Evolutionary conservation across 2,797 vertebrate genomes (phyloP).

Genomic region (Euphonia xanthogaster): DNA sequence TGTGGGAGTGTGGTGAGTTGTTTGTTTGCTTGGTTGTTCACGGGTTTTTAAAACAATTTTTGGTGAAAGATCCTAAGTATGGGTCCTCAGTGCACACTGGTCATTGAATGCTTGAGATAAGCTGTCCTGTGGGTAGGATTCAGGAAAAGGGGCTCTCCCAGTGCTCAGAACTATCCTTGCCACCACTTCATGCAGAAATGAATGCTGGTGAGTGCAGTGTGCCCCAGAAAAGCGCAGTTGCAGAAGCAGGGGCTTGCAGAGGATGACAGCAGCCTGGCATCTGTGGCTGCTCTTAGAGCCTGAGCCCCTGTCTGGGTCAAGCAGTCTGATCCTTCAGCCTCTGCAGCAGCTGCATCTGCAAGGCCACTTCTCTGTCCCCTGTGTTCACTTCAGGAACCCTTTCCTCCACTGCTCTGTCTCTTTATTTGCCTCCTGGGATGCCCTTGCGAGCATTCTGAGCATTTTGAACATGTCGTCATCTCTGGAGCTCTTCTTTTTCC

Average conservation of each 20-base stretch:
- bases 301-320: background rate
- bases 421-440: slow-evolving; percentile 63
- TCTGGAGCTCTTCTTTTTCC: slow-evolving; percentile 49
- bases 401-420: slow-evolving; percentile 47
- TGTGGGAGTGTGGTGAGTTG: slow-evolving; percentile 37
- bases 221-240: background rate
- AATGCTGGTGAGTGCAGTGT: background rate
- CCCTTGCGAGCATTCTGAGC: background rate
- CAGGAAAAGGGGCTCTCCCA: background rate
- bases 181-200: background rate
- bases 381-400: slow-evolving; percentile 29
- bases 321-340: background rate
- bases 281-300: background rate
- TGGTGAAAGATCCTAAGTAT: background rate
- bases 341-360: background rate
- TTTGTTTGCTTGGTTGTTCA: slow-evolving; percentile 45
- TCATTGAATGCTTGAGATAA: background rate
- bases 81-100: background rate
- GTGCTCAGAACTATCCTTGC: background rate
- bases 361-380: background rate
- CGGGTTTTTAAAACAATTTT: background rate
- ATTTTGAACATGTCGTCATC: slow-evolving; percentile 56
- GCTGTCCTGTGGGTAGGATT: background rate
- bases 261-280: background rate
- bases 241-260: background rate